Base-by-base conservation (phyloP, 2,797 vertebrate species). In the Discoglossus pictus region DNA sequence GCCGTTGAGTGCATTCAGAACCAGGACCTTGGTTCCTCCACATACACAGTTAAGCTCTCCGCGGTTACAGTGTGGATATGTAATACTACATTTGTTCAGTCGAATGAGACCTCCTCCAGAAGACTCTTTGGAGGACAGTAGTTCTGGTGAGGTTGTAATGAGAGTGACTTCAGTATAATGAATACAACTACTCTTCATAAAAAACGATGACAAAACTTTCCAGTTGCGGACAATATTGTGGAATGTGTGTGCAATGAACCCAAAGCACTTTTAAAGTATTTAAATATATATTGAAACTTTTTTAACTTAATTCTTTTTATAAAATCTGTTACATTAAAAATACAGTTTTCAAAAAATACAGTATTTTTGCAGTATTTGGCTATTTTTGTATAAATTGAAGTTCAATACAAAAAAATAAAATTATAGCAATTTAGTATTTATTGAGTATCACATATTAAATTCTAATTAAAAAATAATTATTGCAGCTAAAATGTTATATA, bases 131-230 rank as follows among this genome's bases (percentile, higher is more conserved):
- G 92, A 88, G 74, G 90, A 92, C 55, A 83, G 83, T 2, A 84
- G 85, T 72, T 93, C 92, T 0, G 93, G 93, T 42, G 93, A 95
- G 79, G 92, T 94, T 0, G 93, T 94, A 4, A 91, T 95, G 74
- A 91, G 92, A 65, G 93, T 95, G 16, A 96, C 94, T 1, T 95
- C 93, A 0, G 93, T 96, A 84, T 96, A 82, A 88, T 64, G 11
- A 11, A 69, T 25, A 31, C 9, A n/a, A 27, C 70, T 56, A 47
- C 76, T 74, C 54, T 76, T 68, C 68, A 72, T 4, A 48, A 47
- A 55, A n/a, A 18, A 61, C 55, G 40, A 46, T 15, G 55, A 68
- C 0, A 58, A 47, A 48, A 36, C 16, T 51, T 18, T n/a, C 75
- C 42, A 72, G 34, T 62, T 43, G 44, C 36, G 66, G 42, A 72